phyloP scores from a whole-genome alignment of 2,113 vertebrate genomes.

The Nothobranchius kuhntae region DNA sequence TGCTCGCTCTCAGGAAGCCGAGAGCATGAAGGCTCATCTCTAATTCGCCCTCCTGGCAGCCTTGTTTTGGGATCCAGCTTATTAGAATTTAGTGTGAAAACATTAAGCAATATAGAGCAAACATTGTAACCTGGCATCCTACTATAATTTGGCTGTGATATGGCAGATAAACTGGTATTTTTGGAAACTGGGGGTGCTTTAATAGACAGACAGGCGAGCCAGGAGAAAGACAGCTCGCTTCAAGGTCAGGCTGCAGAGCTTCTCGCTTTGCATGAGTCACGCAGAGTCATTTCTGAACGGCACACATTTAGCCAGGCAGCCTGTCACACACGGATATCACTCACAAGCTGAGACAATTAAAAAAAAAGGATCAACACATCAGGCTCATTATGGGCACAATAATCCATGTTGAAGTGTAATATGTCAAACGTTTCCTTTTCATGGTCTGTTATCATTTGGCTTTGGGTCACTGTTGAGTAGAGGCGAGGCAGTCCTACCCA shows the following conservation, averaged over 20 bases:
- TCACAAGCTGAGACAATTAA: conserved; percentile 60
- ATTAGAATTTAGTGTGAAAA: conserved; percentile 26
- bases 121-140: background rate
- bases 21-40: conserved; percentile 49
- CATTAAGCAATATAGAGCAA: conserved; percentile 15
- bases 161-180: conserved; percentile 32
- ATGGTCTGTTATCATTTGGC: conserved; percentile 53
- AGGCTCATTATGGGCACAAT: conserved; percentile 23
- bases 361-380: conserved; percentile 36
- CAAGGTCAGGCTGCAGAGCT: conserved; percentile 72
- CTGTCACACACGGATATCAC: conserved; percentile 64
- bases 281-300: conserved; percentile 70
- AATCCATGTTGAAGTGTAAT: conserved; percentile 14
- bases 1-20: conserved; percentile 40
- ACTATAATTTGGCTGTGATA: conserved; percentile 29
- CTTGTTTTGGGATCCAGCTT: conserved; percentile 43
- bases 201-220: conserved; percentile 54
- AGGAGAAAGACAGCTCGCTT: conserved; percentile 65
- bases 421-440: conserved; percentile 42
- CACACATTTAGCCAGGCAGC: conserved; percentile 69
- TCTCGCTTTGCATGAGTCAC: conserved; percentile 72
- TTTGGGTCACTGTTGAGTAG: conserved; percentile 50
- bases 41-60: conserved; percentile 54
- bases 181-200: conserved; percentile 21
- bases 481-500: conserved; percentile 84